Base-by-base conservation (phyloP, 2,797 vertebrate species). In the Brotula barbata region DNA sequence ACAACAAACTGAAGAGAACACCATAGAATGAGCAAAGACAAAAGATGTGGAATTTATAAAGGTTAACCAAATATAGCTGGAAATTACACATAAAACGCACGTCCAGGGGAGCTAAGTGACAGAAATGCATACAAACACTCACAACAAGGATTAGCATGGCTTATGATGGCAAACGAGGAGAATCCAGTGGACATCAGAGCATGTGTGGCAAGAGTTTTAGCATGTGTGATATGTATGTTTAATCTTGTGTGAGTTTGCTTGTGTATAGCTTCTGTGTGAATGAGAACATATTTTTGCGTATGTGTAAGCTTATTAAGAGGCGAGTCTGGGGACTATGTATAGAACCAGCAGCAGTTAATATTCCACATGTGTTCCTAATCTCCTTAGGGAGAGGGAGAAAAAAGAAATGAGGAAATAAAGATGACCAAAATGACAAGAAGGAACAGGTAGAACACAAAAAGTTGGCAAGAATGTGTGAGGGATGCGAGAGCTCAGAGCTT, bases 301-400 rank as follows among this genome's bases (percentile, higher is more conserved):
- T 53, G 44, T 65, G 31, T 88, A 85, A 89, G 85, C 85, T 75
- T 82, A 84, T 87, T 88, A 87, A 33, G 64, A 78, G 64, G 68
- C 57, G 13, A 73, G 68, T 52, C 71, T 49, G 58, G 43, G 63
- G 74, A 75, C 53, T 64, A 72, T 52, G 64, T 83, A 82, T 64
- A 71, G 76, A 50, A 53, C 79, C 48, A 55, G 75, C 64, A 81
- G 78, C 76, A 81, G 80, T 84, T 82, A 88, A 88, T 86, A 87
- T 87, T 88, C 85, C 82, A 84, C 86, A 89, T 89, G 81, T 85
- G 71, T 40, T 55, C 45, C 68, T 90, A 92, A 92, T 90, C 89
- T 85, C 78, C 82, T 90, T 84, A 82, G 57, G 74, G 59, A 42
- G 49, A 48, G 47, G 19, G 63, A 51, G 12, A 20, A 23, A 47